Conservation (phyloP, 2,797 vertebrate species). For the Macropus fuliginosus region DNA sequence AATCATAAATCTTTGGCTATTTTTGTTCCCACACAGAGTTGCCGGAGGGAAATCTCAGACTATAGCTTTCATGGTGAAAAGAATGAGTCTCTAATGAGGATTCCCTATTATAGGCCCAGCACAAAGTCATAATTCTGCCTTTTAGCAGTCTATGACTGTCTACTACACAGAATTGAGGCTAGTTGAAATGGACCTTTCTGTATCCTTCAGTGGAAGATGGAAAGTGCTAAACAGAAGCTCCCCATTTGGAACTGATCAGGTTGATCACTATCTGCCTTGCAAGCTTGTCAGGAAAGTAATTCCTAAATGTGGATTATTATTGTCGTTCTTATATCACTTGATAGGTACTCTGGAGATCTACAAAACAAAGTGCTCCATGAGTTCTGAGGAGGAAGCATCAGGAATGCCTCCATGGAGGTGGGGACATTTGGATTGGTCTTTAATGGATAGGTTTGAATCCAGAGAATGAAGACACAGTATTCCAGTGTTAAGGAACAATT, state of each 20-base stretch:
- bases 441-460: neutral
- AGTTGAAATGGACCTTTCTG: neutral
- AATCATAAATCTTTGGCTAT: neutral
- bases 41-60: neutral
- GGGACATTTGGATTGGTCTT: neutral
- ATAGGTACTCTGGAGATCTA: neutral
- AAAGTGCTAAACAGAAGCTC: neutral
- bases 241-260: neutral
- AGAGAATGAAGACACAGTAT: neutral
- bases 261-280: neutral
- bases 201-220: neutral
- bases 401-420: too few relatives aligned
- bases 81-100: neutral
- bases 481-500: neutral
- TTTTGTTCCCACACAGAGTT: neutral
- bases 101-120: neutral
- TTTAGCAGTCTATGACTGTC: neutral
- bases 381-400: too few relatives aligned
- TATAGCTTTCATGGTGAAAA: neutral
- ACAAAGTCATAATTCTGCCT: neutral
- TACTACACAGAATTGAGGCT: neutral
- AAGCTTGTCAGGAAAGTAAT: neutral
- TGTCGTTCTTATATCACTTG: neutral
- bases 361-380: neutral
- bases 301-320: neutral